These are phyloP conservation scores for Mormoops blainvillei DNA, from an alignment of 2,113 vertebrate genomes.

Conservation along the genomic window DNA sequence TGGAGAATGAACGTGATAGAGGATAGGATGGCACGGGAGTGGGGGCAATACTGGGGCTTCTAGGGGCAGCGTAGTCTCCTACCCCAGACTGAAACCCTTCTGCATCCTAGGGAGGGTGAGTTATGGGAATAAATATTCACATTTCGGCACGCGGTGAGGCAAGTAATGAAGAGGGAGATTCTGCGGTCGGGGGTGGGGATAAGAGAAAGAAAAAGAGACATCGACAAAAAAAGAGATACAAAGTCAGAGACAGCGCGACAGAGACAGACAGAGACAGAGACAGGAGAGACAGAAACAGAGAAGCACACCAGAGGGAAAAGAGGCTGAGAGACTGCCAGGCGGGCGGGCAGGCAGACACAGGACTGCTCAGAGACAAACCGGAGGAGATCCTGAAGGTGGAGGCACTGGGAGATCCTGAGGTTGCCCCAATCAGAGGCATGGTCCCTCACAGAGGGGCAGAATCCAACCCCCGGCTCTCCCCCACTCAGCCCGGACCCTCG, in stretches of 20 bases:
- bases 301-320: not conserved
- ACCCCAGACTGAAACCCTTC: not conserved
- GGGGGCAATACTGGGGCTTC: not conserved
- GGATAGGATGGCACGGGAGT: not conserved
- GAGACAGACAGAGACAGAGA: not conserved
- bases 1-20: not conserved
- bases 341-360: no score
- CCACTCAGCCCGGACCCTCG: not conserved
- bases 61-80: not conserved
- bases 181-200: no score
- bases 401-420: not conserved
- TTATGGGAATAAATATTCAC: constrained; percentile 8
- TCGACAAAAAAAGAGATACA: not conserved
- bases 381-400: not conserved
- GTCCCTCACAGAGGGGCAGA: not conserved
- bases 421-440: not conserved
- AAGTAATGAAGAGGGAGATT: not conserved
- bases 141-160: not conserved
- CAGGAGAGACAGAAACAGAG: not conserved
- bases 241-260: not conserved
- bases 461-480: not conserved
- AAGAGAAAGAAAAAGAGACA: not conserved
- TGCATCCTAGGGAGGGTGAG: not conserved
- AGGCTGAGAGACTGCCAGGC: not conserved
- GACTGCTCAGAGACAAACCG: not conserved